Evolutionary conservation across 2,888 invertebrate genomes (phyloP).

Genomic region (Euclidia mi): DNA sequence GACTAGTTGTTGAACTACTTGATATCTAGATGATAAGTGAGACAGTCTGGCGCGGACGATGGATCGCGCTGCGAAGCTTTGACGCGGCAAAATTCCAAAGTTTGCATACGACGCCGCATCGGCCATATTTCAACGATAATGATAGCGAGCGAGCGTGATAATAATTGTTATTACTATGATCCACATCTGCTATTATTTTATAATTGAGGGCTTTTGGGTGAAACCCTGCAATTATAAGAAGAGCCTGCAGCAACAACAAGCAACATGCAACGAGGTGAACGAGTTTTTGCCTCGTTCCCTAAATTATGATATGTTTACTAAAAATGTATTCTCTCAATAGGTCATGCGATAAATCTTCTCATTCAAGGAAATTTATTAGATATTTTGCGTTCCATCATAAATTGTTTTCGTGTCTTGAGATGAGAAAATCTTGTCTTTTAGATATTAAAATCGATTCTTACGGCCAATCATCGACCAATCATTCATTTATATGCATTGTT

Average conservation of each 20-base stretch:
- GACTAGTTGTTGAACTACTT: conserved; percentile 32
- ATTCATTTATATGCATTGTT: conserved; percentile 23
- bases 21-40: conserved; percentile 40
- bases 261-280: conserved; percentile 84
- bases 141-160: conserved; percentile 87
- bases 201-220: conserved; percentile 89
- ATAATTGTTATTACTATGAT: conserved; percentile 90
- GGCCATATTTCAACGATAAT: conserved; percentile 88
- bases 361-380: conserved; percentile 44
- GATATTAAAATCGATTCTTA: background rate
- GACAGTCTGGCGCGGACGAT: conserved; percentile 50
- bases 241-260: conserved; percentile 84
- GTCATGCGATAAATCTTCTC: conserved; percentile 60
- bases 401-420: background rate
- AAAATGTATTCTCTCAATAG: conserved; percentile 66
- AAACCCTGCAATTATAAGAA: conserved; percentile 89
- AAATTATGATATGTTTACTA: conserved; percentile 83
- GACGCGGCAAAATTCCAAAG: conserved; percentile 71
- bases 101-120: conserved; percentile 83
- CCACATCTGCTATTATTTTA: conserved; percentile 90
- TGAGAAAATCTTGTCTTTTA: conserved; percentile 11
- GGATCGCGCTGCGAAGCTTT: conserved; percentile 42
- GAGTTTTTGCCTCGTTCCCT: conserved; percentile 81
- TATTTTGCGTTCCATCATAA: conserved; percentile 27
- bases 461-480: conserved; percentile 5